Conservation (phyloP, 2,113 vertebrate genomes). For the Myrmecophaga tridactyla region DNA sequence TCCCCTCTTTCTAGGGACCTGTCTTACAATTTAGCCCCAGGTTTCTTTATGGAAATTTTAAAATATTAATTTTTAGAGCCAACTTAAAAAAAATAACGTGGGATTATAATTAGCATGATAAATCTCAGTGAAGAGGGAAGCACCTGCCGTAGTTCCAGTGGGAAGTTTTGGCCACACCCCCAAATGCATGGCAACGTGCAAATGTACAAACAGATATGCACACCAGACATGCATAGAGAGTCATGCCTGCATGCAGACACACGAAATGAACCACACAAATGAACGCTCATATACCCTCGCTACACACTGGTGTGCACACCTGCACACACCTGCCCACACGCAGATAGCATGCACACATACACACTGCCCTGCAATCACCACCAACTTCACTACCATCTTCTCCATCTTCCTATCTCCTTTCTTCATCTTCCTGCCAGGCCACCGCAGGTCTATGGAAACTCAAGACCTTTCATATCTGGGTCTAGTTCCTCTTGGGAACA, state of each 20-base stretch:
- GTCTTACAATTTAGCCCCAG: slow-evolving; percentile 55
- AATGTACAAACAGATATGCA: not conserved
- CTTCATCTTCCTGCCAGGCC: not conserved
- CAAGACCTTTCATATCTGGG: not conserved
- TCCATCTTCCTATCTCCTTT: rapidly evolving
- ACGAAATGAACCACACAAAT: not conserved
- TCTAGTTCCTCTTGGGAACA: not conserved
- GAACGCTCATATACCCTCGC: rapidly evolving
- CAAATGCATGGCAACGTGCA: not conserved
- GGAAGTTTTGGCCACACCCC: not conserved
- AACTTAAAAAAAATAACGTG: slow-evolving; percentile 64
- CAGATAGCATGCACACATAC: not conserved
- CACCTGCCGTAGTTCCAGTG: not conserved
- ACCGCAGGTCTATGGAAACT: not conserved
- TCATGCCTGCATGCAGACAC: no score
- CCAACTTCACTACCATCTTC: no score
- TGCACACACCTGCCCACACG: not conserved
- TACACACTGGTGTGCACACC: not conserved
- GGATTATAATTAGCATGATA: slow-evolving; percentile 44
- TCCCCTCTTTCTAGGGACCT: slow-evolving; percentile 63
- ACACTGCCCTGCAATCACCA: not conserved
- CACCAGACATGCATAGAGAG: not conserved
- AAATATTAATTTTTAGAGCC: slow-evolving; percentile 73
- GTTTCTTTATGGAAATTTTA: slow-evolving; percentile 54
- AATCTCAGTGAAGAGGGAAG: not conserved